These are phyloP conservation scores for Beroe ovata DNA, from an alignment of 37 sponge, comb jelly and placozoan species.

Conservation along the genomic window DNA sequence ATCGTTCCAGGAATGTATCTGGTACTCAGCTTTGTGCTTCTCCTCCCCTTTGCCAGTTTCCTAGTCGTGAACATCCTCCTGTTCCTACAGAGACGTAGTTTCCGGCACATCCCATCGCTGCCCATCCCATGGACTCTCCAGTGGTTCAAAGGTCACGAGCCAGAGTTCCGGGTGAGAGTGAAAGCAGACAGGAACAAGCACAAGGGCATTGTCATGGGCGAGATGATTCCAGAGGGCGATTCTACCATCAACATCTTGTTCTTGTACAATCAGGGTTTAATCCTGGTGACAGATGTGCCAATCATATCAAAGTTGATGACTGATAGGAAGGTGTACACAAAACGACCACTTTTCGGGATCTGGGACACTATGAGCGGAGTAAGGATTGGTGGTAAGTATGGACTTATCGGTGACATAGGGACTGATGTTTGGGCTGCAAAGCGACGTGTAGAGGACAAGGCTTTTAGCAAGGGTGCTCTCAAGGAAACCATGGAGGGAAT, in stretches of 20 bases:
- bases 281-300: neutral
- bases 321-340: neutral
- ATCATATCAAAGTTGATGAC: neutral
- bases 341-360: neutral
- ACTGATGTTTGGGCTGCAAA: conserved; percentile 22
- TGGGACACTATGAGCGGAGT: neutral
- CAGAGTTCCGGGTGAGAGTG: neutral
- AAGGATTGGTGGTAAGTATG: conserved; percentile 44
- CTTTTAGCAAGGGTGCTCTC: conserved; percentile 29
- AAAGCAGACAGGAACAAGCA: neutral
- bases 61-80: neutral
- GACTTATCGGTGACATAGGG: conserved; percentile 9
- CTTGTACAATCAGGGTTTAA: conserved; percentile 3
- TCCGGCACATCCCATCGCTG: neutral
- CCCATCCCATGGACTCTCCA: neutral
- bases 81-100: neutral
- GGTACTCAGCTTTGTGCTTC: neutral
- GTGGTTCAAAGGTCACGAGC: conserved; percentile 30
- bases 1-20: too few relatives aligned
- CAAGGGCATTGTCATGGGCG: neutral
- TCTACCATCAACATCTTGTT: neutral
- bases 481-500: neutral
- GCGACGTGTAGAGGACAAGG: neutral
- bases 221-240: neutral
- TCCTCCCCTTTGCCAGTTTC: neutral